Conservation (phyloP, 30 jellyfish, hydroid and myxozoan species). For the Calvadosia cruxmelitensis region DNA sequence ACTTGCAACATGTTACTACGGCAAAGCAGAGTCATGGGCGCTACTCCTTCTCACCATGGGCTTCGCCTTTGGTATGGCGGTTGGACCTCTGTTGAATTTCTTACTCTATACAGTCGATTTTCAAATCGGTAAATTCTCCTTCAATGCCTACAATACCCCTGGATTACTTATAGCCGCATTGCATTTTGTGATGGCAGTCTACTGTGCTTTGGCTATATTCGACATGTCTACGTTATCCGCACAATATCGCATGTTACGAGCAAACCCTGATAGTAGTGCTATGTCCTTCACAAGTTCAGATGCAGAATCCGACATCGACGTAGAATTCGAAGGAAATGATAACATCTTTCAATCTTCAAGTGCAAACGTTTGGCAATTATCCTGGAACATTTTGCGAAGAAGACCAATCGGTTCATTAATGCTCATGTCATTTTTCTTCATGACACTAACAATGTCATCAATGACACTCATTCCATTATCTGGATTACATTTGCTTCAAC, state of each 20-base stretch:
- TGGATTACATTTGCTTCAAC: neutral
- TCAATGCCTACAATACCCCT: neutral
- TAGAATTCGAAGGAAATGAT: neutral
- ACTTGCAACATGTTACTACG: neutral
- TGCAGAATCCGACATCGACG: neutral
- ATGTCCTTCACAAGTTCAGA: neutral
- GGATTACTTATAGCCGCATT: neutral
- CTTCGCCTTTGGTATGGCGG: neutral
- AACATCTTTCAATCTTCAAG: neutral
- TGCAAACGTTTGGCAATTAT: neutral
- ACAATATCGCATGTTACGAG: neutral
- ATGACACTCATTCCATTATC: neutral
- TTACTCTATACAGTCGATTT: neutral
- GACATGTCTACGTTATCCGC: neutral
- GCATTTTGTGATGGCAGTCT: neutral
- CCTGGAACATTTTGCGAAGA: neutral
- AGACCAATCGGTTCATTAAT: neutral
- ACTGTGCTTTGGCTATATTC: neutral
- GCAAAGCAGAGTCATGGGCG: conserved; percentile 1
- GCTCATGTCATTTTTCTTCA: neutral
- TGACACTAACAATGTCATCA: neutral
- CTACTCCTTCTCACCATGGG: neutral
- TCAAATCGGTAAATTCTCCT: neutral
- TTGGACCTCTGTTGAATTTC: neutral
- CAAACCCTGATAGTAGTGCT: neutral